Conservation (phyloP, 2,113 vertebrate species). For the Salvelinus fontinalis region DNA sequence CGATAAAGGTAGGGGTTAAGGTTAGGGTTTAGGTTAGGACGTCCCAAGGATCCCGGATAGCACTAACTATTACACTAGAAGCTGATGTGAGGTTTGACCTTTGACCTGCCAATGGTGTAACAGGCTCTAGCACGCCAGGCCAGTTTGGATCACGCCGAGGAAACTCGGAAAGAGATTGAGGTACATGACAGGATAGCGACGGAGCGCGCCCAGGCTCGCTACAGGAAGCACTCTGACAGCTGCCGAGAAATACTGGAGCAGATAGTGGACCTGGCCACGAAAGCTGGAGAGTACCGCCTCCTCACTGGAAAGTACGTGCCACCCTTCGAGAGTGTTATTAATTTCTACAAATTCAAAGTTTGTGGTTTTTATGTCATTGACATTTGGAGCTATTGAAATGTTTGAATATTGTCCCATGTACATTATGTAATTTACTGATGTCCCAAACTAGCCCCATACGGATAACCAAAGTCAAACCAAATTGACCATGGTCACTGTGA, state of each 20-base stretch:
- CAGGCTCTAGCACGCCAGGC: constrained; percentile 85
- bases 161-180: constrained; percentile 76
- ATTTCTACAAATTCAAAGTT: too few species aligned
- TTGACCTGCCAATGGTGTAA: constrained; percentile 1
- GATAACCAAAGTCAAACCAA: too few species aligned
- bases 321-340: neutral
- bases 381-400: too few species aligned
- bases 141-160: constrained; percentile 74
- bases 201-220: constrained; percentile 76
- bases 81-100: too few species aligned
- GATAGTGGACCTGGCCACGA: constrained; percentile 86
- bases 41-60: too few species aligned
- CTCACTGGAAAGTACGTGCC: constrained; percentile 83
- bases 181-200: constrained; percentile 69
- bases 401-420: too few species aligned
- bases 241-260: constrained; percentile 82
- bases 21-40: neutral
- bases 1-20: neutral
- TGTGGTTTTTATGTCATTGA: too few species aligned
- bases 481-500: too few species aligned
- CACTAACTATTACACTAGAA: too few species aligned
- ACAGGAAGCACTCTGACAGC: constrained; percentile 77
- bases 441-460: too few species aligned
- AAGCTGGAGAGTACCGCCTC: constrained; percentile 82
- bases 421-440: too few species aligned